A percentile compares a stretch with the other conserved stretches of the same genome.
Conservation (phyloP, 2,113 vertebrate genomes). For the Pseudopodoces humilis region DNA sequence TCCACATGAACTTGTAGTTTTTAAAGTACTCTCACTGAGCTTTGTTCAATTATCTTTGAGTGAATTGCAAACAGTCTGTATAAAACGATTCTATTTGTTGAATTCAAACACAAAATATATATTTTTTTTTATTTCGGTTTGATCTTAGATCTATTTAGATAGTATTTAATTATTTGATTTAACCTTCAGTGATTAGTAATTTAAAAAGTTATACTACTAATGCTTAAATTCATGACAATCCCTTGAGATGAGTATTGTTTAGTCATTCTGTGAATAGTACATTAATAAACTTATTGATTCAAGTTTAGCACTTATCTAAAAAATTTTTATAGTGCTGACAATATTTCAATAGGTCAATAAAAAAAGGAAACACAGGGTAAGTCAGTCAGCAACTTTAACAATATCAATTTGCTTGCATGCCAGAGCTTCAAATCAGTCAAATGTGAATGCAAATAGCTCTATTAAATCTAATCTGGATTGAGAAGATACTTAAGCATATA, state of each 20-base stretch:
- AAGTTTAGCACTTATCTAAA: slow-evolving; percentile 30
- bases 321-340: slow-evolving; percentile 5
- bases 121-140: not conserved
- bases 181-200: not conserved
- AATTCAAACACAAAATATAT: not conserved
- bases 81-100: not conserved
- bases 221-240: not conserved
- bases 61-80: not conserved
- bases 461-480: slow-evolving; percentile 65
- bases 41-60: not conserved
- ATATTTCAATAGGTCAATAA: slow-evolving; percentile 61
- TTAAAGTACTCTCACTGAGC: not conserved
- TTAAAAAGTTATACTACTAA: not conserved
- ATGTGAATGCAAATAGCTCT: slow-evolving; percentile 60
- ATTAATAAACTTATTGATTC: slow-evolving; percentile 30
- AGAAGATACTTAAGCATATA: slow-evolving; percentile 55
- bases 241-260: not conserved
- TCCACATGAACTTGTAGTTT: not conserved
- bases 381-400: slow-evolving; percentile 60
- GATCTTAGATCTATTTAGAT: not conserved
- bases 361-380: slow-evolving; percentile 39
- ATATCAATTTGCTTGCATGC: slow-evolving; percentile 61
- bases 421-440: slow-evolving; percentile 62
- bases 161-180: not conserved
- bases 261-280: not conserved